phyloP scores from a whole-genome alignment of 2,797 vertebrate genomes.

The Linurgus olivaceus region DNA sequence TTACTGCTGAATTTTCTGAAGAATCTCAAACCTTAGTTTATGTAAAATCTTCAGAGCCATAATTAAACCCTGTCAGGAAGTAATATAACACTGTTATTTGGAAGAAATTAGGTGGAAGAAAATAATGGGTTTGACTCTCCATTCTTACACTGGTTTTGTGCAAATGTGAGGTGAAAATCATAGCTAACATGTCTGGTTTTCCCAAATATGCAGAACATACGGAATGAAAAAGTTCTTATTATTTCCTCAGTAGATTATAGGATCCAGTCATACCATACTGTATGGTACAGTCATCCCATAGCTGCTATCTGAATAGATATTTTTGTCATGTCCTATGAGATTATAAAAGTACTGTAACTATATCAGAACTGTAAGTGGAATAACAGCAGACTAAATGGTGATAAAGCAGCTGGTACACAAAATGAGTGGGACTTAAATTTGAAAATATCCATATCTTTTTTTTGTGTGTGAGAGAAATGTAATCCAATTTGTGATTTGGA shows the following conservation, averaged over 20 bases:
- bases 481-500: constrained; percentile 20
- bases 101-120: constrained; percentile 11
- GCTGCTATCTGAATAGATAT: constrained; percentile 5
- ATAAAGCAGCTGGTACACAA: constrained; percentile 42
- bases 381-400: constrained; percentile 33
- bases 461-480: neutral
- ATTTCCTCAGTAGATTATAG: neutral
- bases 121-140: constrained; percentile 36
- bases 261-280: neutral
- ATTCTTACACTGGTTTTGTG: neutral
- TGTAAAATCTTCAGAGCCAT: neutral
- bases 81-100: constrained; percentile 4
- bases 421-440: constrained; percentile 56
- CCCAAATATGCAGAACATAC: neutral
- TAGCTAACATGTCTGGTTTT: neutral
- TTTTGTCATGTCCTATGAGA: constrained; percentile 15
- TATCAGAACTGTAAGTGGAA: constrained; percentile 33
- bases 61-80: constrained; percentile 32
- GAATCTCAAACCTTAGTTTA: neutral
- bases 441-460: constrained; percentile 44
- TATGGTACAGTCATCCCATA: neutral
- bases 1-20: neutral
- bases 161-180: neutral
- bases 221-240: neutral
- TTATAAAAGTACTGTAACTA: constrained; percentile 24